A percentile compares a stretch with the other conserved stretches of the same genome.
These are phyloP conservation scores for Aplysina aerophoba DNA, from an alignment of 37 sponge, comb jelly and placozoan genomes.

Conservation along the genomic window DNA sequence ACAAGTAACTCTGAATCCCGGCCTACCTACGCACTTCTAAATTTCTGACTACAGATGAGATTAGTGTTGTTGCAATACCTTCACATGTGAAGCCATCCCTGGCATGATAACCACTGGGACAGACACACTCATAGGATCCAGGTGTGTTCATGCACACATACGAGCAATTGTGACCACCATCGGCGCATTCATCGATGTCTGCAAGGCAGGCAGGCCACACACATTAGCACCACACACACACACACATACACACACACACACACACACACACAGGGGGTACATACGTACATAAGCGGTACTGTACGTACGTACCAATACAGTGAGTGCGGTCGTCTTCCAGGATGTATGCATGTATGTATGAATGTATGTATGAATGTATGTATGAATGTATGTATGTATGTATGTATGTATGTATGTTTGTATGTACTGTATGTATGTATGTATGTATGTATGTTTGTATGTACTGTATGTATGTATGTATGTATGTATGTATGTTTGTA, in stretches of 20 bases:
- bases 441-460: too few relatives aligned
- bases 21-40: neutral
- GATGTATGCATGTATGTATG: too few relatives aligned
- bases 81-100: neutral
- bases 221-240: neutral
- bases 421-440: too few relatives aligned
- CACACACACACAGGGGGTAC: neutral
- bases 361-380: too few relatives aligned
- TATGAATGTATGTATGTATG: too few relatives aligned
- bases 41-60: neutral
- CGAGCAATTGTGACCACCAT: neutral
- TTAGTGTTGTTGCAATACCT: neutral
- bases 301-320: neutral
- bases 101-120: neutral
- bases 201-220: neutral
- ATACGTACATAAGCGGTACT: neutral
- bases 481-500: too few relatives aligned
- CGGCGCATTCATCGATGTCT: conserved; percentile 14
- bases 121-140: conserved; percentile 17
- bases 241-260: neutral
- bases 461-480: too few relatives aligned
- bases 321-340: conserved; percentile 6
- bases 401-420: too few relatives aligned
- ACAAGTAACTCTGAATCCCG: too few relatives aligned
- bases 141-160: neutral